phyloP scores from a whole-genome alignment of 2,113 vertebrate genomes.

The Oreochromis tanganicae region DNA sequence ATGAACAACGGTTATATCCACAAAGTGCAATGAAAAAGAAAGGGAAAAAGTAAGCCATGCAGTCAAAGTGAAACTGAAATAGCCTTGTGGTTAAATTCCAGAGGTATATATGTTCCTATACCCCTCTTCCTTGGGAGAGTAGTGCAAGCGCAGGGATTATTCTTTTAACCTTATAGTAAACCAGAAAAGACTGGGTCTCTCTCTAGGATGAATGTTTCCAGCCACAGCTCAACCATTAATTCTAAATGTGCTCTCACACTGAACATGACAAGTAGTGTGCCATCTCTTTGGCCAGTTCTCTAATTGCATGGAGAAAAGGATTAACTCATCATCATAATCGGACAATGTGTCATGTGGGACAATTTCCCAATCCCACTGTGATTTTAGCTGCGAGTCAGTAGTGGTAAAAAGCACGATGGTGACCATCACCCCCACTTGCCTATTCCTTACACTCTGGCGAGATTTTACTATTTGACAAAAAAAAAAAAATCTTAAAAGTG shows the following conservation, averaged over 20 bases:
- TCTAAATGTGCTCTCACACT: conserved; percentile 5
- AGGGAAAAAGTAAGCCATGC: neutral
- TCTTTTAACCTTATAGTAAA: neutral
- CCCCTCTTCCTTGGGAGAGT: neutral
- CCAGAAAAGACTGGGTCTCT: neutral
- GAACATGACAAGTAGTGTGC: neutral
- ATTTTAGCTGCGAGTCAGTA: neutral
- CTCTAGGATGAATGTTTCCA: neutral
- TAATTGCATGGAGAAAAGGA: neutral
- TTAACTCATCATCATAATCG: conserved; percentile 7
- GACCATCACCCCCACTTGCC: neutral
- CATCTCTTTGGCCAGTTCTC: neutral
- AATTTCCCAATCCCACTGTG: neutral
- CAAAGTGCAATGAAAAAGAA: neutral
- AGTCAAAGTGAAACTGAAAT: neutral
- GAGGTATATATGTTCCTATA: neutral
- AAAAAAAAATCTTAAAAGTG: neutral
- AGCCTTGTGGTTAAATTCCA: neutral
- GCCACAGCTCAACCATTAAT: neutral
- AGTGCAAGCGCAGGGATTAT: neutral
- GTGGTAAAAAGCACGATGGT: neutral
- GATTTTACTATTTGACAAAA: neutral
- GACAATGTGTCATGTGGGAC: conserved; percentile 5
- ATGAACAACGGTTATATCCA: neutral
- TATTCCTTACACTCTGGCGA: neutral